These are phyloP conservation scores for Andricus curvator DNA, from an alignment of 2,888 invertebrate genomes.

Conservation along the genomic window DNA sequence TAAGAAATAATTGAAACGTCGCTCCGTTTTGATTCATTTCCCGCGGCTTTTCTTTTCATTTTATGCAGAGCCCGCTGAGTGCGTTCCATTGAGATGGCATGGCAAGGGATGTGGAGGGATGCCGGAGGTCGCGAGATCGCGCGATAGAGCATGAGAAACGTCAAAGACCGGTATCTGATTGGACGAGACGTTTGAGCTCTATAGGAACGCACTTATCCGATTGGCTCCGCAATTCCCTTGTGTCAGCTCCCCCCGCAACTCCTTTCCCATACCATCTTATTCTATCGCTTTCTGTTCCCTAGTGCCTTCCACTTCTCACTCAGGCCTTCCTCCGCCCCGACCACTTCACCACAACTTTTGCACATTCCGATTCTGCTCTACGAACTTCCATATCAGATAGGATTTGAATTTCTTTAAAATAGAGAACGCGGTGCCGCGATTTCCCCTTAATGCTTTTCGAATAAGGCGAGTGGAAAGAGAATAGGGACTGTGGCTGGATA, in stretches of 20 bases:
- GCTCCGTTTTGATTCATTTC: constrained; percentile 76
- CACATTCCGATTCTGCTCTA: constrained; percentile 53
- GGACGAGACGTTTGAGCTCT: constrained; percentile 70
- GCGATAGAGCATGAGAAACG: constrained; percentile 76
- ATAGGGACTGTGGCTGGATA: constrained; percentile 32
- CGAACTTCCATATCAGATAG: constrained; percentile 69
- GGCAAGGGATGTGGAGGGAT: constrained; percentile 45
- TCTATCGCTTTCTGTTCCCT: constrained; percentile 23
- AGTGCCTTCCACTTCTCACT: constrained; percentile 33
- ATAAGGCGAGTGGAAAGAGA: constrained; percentile 37
- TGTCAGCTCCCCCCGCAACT: constrained; percentile 67
- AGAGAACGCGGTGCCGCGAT: constrained; percentile 49
- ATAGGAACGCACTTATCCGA: constrained; percentile 77
- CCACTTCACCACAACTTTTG: constrained; percentile 29
- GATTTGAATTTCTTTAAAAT: constrained; percentile 69
- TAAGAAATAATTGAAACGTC: constrained; percentile 77
- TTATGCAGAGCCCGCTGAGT: constrained; percentile 68
- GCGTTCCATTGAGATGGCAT: constrained; percentile 50
- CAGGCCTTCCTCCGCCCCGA: neutral
- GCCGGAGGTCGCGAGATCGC: constrained; percentile 69
- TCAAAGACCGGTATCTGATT: constrained; percentile 76
- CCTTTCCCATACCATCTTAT: neutral
- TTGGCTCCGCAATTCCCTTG: constrained; percentile 75
- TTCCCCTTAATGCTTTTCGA: constrained; percentile 46
- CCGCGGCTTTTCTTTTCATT: constrained; percentile 72